Percentiles rank a stretch among this genome's conserved stretches.
phyloP scores from a whole-genome alignment of 2,113 vertebrate genomes.

The Onychostruthus taczanowskii region DNA sequence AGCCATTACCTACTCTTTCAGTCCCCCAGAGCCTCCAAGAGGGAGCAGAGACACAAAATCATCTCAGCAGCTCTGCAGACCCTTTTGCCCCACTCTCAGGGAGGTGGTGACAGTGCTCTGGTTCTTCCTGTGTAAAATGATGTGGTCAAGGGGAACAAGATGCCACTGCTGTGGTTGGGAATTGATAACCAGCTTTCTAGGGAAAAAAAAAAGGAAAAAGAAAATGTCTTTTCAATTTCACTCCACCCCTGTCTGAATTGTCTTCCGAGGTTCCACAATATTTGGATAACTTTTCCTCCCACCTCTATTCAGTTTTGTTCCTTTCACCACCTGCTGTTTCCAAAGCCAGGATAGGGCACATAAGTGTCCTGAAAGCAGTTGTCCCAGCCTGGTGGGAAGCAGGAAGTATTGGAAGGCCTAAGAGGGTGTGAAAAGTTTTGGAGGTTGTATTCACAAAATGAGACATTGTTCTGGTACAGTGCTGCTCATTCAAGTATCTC shows the following conservation, averaged over 20 bases:
- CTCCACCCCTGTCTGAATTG: background rate
- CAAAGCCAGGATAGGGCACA: background rate
- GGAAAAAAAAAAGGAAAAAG: too few relatives aligned
- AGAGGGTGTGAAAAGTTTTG: slow-evolving; percentile 49
- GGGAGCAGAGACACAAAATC: background rate
- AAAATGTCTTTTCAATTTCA: background rate
- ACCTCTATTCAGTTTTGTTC: slow-evolving; percentile 33
- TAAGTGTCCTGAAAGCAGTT: background rate
- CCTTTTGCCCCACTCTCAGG: background rate
- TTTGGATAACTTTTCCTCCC: slow-evolving; percentile 45
- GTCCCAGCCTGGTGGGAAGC: slow-evolving; percentile 15
- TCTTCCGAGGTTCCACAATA: background rate
- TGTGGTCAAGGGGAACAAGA: fast-evolving
- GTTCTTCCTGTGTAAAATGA: background rate
- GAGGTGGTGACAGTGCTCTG: background rate
- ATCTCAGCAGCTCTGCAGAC: background rate
- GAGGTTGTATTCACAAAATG: slow-evolving; percentile 19
- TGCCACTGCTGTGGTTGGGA: background rate
- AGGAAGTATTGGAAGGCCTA: slow-evolving; percentile 50
- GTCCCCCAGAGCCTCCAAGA: fast-evolving
- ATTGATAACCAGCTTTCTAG: background rate
- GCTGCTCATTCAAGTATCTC: slow-evolving; percentile 34
- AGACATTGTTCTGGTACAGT: slow-evolving; percentile 2
- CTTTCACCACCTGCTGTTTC: slow-evolving; percentile 46
- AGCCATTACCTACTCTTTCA: background rate